Conservation (phyloP, 1,140 invertebrate genomes). For the Helicoverpa armigera region DNA sequence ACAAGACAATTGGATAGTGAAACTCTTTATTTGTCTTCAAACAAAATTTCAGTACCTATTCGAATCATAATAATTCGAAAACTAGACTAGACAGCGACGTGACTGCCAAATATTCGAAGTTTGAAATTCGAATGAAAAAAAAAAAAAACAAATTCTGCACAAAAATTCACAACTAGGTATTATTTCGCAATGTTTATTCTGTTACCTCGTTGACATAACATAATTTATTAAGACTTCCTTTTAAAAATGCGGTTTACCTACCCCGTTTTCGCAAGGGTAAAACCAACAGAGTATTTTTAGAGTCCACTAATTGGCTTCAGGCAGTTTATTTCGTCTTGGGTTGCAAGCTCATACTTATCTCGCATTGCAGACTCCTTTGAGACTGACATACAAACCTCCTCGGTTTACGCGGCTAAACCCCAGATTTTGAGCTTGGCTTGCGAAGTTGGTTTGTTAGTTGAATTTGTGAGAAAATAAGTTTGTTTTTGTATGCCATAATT, state of each 20-base stretch:
- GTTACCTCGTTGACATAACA: neutral
- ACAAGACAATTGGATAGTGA: conserved; percentile 2
- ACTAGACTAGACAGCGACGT: too few relatives aligned
- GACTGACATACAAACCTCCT: conserved; percentile 9
- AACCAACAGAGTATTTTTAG: conserved; percentile 15
- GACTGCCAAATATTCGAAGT: too few relatives aligned
- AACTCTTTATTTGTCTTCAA: neutral
- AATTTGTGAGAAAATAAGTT: too few relatives aligned
- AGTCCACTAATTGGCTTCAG: conserved; percentile 12
- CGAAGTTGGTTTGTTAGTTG: neutral
- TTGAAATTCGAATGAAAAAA: too few relatives aligned
- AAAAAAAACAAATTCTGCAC: too few relatives aligned
- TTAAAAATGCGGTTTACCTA: neutral
- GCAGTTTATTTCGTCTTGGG: conserved; percentile 19
- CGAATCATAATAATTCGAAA: neutral
- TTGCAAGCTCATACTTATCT: conserved; percentile 31
- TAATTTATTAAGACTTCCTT: neutral
- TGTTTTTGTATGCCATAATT: neutral
- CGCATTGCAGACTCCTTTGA: conserved; percentile 33
- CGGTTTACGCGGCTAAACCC: neutral
- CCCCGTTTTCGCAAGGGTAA: neutral
- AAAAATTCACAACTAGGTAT: too few relatives aligned
- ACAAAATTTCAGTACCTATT: neutral
- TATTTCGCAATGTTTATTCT: neutral
- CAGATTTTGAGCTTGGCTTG: conserved; percentile 9